Base-by-base conservation (phyloP, 1,140 invertebrate genomes). In the Drosophila guanche region DNA sequence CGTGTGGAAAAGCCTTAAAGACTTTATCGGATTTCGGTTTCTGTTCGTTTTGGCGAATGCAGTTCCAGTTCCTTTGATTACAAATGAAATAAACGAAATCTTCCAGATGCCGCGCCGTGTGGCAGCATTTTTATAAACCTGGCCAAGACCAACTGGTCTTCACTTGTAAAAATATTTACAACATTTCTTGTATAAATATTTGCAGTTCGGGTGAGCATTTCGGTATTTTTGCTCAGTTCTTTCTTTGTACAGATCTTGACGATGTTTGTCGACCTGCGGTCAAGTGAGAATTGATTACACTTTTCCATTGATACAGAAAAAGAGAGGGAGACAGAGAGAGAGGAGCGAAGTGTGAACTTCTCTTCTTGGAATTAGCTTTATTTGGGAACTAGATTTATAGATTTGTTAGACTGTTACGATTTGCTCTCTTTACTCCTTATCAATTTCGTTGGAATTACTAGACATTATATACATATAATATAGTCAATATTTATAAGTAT, bases 141-240 rank as follows among this genome's bases (percentile, higher is more conserved):
- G 12, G 12, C 48, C 16, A 20, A 20, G 16, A 20, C 16, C 16
- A 20, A 20, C 56, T 70, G 85, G 59, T 23, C 16, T 70, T 61
- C 69, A 75, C 58, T 86, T 86, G 83, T 86, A 86, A 86, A 81
- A 88, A 86, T 86, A 86, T 86, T 86, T 86, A 86, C 81, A 75
- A 70, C 5, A 75, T 60, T 81, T 60, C 51, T 81, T 81, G 81
- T 67, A 66, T 77, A 86, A 86, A 86, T 86, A 86, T 86, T 88
- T 86, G 77, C 65, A 6, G 61, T 56, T 54, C 51, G 6, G 8
- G 29, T 41, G 52, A 33, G 59, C 58, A 10, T 63, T 27, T 62
- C 54, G 56, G 16, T 20, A 20, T 61, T 67, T 66, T 63, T 45
- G 25, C 43, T 48, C 41, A 43, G 16, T 47, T 63, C 12, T 56